Percentiles rank a stretch among this genome's conserved stretches.
phyloP scores from a whole-genome alignment of 2,113 vertebrate species.

The Sebastes schlegelii region DNA sequence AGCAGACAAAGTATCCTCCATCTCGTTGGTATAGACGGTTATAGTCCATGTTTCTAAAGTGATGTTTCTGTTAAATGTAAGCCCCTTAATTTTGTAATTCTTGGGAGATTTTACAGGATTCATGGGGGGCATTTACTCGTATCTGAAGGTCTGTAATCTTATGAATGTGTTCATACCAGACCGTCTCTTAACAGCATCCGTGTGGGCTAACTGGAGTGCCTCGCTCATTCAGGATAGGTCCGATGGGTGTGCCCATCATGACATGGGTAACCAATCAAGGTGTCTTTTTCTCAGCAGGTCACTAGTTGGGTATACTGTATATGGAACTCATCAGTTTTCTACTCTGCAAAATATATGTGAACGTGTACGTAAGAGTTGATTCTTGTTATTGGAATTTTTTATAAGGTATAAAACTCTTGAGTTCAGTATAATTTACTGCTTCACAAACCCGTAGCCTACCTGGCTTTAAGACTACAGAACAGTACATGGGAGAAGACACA shows the following conservation, averaged over 20 bases:
- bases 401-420: conserved; percentile 50
- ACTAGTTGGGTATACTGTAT: conserved; percentile 40
- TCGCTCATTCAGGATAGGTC: conserved; percentile 62
- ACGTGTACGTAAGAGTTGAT: conserved; percentile 49
- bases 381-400: conserved; percentile 46
- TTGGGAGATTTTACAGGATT: conserved; percentile 36
- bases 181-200: conserved; percentile 56
- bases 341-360: conserved; percentile 52
- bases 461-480: conserved; percentile 43
- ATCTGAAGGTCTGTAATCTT: conserved; percentile 65
- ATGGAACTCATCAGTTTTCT: conserved; percentile 59
- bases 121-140: conserved; percentile 29
- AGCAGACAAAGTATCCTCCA: conserved; percentile 22
- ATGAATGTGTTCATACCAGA: conserved; percentile 79
- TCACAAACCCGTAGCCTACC: conserved; percentile 30
- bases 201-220: conserved; percentile 77
- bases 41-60: conserved; percentile 14
- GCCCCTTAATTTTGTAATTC: conserved; percentile 26
- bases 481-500: conserved; percentile 48
- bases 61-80: conserved; percentile 26
- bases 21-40: neutral
- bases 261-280: conserved; percentile 37
- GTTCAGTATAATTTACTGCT: conserved; percentile 57
- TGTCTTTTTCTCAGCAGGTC: conserved; percentile 24
- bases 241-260: conserved; percentile 40